Conservation (phyloP, 2,113 vertebrate species). For the Phylloscopus trochilus region DNA sequence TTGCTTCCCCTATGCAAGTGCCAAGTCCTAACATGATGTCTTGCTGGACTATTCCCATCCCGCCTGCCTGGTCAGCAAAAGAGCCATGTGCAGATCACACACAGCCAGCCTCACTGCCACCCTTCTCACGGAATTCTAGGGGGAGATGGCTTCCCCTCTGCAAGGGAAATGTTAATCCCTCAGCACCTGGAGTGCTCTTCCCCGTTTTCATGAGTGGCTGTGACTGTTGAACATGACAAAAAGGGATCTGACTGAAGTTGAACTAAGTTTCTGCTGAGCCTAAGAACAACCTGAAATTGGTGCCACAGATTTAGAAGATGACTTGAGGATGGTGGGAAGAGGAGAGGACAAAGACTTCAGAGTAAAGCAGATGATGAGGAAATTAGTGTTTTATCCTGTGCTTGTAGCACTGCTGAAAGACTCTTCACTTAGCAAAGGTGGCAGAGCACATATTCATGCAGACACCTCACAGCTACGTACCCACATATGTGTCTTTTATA, state of each 20-base stretch:
- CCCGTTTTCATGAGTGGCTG: rapidly evolving
- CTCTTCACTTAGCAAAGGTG: background rate
- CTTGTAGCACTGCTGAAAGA: background rate
- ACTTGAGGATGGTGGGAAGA: background rate
- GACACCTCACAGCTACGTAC: background rate
- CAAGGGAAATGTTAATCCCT: background rate
- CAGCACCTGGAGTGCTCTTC: background rate
- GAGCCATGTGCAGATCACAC: background rate
- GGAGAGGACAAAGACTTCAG: background rate
- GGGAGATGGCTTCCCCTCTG: background rate
- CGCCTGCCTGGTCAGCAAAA: background rate
- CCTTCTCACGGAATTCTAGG: background rate
- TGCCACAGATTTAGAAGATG: background rate
- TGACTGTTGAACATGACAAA: background rate
- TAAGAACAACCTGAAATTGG: background rate
- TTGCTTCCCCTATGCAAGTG: slow-evolving; percentile 70
- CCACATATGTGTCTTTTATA: slow-evolving; percentile 40
- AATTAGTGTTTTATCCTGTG: background rate
- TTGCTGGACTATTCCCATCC: slow-evolving; percentile 27
- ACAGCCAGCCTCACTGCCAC: background rate
- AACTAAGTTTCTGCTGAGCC: background rate
- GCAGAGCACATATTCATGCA: background rate
- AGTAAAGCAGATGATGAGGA: background rate
- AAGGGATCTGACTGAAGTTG: background rate
- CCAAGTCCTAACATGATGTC: slow-evolving; percentile 23